phyloP scores from a whole-genome alignment of 1,140 invertebrate genomes.

The Samia ricini region DNA sequence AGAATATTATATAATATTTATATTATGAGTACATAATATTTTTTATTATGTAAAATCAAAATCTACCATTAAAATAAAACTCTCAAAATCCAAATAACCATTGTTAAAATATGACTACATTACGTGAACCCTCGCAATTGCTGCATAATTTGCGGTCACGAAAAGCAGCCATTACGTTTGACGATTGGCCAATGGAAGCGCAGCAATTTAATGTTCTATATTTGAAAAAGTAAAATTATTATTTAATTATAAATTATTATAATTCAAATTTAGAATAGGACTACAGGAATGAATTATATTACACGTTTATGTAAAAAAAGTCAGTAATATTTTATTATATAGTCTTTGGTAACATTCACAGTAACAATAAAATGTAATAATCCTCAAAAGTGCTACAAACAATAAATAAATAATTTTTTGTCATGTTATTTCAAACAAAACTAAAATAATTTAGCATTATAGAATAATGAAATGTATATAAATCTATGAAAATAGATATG shows the following conservation, averaged over 20 bases:
- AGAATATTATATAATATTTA: too few relatives aligned
- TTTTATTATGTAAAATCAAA: neutral
- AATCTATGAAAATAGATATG: too few relatives aligned
- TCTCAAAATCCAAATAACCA: neutral
- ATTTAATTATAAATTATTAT: too few relatives aligned
- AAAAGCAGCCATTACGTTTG: constrained; percentile 57
- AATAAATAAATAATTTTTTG: too few relatives aligned
- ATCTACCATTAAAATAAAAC: constrained; percentile 1
- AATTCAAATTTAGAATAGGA: constrained; percentile 35
- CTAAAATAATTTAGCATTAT: too few relatives aligned
- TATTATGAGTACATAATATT: too few relatives aligned
- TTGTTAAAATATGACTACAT: constrained; percentile 12
- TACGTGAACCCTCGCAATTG: constrained; percentile 42
- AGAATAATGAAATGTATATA: too few relatives aligned
- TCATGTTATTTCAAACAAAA: too few relatives aligned
- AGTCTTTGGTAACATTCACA: too few relatives aligned
- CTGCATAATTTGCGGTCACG: constrained; percentile 66
- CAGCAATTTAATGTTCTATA: constrained; percentile 54
- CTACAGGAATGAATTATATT: constrained; percentile 5
- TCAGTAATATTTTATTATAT: too few relatives aligned
- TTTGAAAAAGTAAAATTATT: constrained; percentile 50
- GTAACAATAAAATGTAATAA: too few relatives aligned
- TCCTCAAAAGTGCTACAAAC: too few relatives aligned
- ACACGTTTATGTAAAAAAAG: neutral
- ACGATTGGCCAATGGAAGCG: constrained; percentile 49